These are phyloP conservation scores for Ditula angustiorana DNA, from an alignment of 2,888 invertebrate genomes.

Conservation along the genomic window DNA sequence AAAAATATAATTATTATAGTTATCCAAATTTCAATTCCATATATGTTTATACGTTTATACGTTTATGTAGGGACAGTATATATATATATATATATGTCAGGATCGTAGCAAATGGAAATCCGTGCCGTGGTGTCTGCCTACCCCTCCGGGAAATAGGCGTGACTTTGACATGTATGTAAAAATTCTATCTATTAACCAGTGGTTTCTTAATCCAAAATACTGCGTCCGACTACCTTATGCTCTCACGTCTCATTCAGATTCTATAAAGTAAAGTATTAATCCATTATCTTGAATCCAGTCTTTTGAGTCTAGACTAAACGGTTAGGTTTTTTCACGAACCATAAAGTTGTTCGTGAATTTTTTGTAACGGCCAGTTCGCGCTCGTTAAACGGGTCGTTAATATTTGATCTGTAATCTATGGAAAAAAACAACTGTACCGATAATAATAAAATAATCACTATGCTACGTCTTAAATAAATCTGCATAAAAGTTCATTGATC, in stretches of 20 bases:
- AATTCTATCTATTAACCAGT: too few relatives aligned
- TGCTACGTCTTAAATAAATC: neutral
- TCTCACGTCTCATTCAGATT: neutral
- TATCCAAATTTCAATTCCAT: too few relatives aligned
- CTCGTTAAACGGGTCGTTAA: slow-evolving; percentile 19
- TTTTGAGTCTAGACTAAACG: slow-evolving; percentile 13
- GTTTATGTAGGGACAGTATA: too few relatives aligned
- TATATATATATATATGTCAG: too few relatives aligned
- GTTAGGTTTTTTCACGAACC: slow-evolving; percentile 18
- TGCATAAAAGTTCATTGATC: neutral
- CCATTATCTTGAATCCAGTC: slow-evolving; percentile 21
- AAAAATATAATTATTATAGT: too few relatives aligned
- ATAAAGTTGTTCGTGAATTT: slow-evolving; percentile 24
- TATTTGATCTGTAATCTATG: slow-evolving; percentile 24
- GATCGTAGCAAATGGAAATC: too few relatives aligned
- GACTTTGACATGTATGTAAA: too few relatives aligned
- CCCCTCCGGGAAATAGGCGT: too few relatives aligned
- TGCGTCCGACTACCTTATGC: neutral
- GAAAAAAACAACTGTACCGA: slow-evolving; percentile 6
- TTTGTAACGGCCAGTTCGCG: slow-evolving; percentile 24
- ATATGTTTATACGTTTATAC: too few relatives aligned
- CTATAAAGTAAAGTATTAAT: slow-evolving; percentile 8
- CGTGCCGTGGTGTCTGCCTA: too few relatives aligned
- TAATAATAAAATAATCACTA: slow-evolving; percentile 25
- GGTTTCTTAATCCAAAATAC: too few relatives aligned